These are phyloP conservation scores for Musca vetustissima DNA, from an alignment of 1,140 invertebrate genomes.

Conservation along the genomic window DNA sequence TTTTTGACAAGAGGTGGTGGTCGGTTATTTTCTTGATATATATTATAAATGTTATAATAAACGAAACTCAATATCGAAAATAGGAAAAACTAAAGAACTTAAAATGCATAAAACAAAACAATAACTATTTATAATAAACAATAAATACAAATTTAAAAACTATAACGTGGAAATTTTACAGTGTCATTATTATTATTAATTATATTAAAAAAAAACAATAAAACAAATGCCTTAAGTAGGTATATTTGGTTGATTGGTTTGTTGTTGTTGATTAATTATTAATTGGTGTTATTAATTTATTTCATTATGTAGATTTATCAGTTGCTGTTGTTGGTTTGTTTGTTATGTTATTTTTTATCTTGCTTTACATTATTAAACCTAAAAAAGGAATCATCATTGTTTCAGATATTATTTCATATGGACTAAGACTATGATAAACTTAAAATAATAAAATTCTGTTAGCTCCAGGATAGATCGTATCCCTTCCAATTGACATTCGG, in stretches of 20 bases:
- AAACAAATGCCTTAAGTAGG: constrained; percentile 1
- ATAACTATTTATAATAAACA: neutral
- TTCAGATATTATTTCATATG: too few relatives aligned
- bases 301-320: neutral
- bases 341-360: neutral
- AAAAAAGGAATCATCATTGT: neutral
- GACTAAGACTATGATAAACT: constrained; percentile 20
- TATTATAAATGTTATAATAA: too few relatives aligned
- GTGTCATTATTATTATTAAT: too few relatives aligned
- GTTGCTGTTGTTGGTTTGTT: constrained; percentile 10
- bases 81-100: too few relatives aligned
- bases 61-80: too few relatives aligned
- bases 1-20: too few relatives aligned
- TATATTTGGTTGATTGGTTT: too few relatives aligned
- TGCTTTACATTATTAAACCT: neutral
- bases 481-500: constrained; percentile 83
- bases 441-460: constrained; percentile 53
- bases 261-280: too few relatives aligned
- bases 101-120: too few relatives aligned
- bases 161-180: neutral
- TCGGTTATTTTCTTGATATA: too few relatives aligned
- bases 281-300: too few relatives aligned
- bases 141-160: constrained; percentile 3
- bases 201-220: neutral
- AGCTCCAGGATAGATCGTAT: constrained; percentile 95